Evolutionary conservation across 2,888 invertebrate species (phyloP), one percentile per base, ranked within the genome.

Genomic region (Oscheius sp.): DNA sequence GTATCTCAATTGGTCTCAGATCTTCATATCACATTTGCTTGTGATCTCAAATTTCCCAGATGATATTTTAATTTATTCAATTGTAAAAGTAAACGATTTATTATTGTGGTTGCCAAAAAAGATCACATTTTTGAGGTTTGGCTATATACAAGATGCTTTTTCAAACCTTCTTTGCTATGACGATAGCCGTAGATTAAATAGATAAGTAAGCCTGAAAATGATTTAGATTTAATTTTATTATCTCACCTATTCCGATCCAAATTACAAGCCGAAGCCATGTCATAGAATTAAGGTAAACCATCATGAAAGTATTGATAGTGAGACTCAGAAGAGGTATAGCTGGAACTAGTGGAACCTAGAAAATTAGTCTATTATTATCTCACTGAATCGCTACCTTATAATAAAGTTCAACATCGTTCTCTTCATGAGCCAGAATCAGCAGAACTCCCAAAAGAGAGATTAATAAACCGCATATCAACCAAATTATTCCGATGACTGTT

Each of bases 291-390:
- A 96, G 90, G 88, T 94, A 94, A 87, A 95, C 91, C 87, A 95
- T 95, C 86, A 96, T 91, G 88, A 95, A 95, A 86, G 95, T 92
- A 89, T 96, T 96, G 82, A 95, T 92, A 67, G 92, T 91, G 72
- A 96, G 92, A 27, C 94, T 94, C 72, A 93, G 91, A 37, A 93
- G 91, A 69, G 95, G 95, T 76, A 95, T 92, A 88, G 93, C 93
- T 58, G 95, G 95, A 86, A 96, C 90, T 77, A 92, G 92, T 15
- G 95, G 95, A 33, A 94, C 93, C 88, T 79, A 34, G 69, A 69
- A 55, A 25, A 45, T 1, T 39, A 4, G 27, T 20, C 6, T n/a
- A 25, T n/a, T 33, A 20, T 29, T 29, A 12, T 33, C 15, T 63
- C 3, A n/a, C n/a, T n/a, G n/a, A n/a, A 5, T 4, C 23, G 4